Conservation (phyloP, 1,140 invertebrate genomes). For the Dendrolimus kikuchii region DNA sequence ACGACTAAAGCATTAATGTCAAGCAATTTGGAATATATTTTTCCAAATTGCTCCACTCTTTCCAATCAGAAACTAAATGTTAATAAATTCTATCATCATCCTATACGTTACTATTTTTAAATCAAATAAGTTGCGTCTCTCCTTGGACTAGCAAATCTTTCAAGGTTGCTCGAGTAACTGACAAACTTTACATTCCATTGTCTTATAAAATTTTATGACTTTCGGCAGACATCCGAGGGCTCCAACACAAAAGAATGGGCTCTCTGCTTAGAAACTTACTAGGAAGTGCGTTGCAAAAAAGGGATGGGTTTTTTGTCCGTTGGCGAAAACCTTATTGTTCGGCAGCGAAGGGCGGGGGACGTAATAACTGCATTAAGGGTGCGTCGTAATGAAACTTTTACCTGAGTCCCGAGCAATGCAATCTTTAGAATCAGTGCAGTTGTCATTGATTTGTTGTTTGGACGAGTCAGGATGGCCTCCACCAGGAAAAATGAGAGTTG, state of each 20-base stretch:
- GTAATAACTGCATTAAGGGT: conserved; percentile 54
- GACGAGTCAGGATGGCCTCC: conserved; percentile 20
- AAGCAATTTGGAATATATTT: too few relatives aligned
- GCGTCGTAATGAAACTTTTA: conserved; percentile 57
- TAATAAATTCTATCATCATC: too few relatives aligned
- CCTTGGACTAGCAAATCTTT: too few relatives aligned
- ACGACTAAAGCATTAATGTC: too few relatives aligned
- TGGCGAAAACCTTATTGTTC: conserved; percentile 59
- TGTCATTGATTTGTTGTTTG: conserved; percentile 1
- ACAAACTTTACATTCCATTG: conserved; percentile 4
- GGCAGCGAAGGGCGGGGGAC: conserved; percentile 35
- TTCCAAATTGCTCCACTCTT: too few relatives aligned
- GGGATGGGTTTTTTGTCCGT: conserved; percentile 49
- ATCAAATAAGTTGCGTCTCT: too few relatives aligned
- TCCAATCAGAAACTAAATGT: too few relatives aligned
- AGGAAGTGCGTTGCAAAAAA: conserved; percentile 54
- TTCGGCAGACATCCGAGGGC: conserved; percentile 3
- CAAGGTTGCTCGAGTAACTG: too few relatives aligned
- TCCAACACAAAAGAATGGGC: conserved; percentile 20
- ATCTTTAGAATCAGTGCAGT: conserved; percentile 9
- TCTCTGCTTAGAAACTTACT: conserved; percentile 36
- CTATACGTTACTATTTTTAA: too few relatives aligned
- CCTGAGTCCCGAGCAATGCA: conserved; percentile 38
- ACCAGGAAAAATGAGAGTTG: conserved; percentile 32
- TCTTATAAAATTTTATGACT: conserved; percentile 11